Evolutionary conservation across 2,113 vertebrate genomes (phyloP), one percentile per base, ranked within the genome.

Genomic region (Fregetta grallaria): DNA sequence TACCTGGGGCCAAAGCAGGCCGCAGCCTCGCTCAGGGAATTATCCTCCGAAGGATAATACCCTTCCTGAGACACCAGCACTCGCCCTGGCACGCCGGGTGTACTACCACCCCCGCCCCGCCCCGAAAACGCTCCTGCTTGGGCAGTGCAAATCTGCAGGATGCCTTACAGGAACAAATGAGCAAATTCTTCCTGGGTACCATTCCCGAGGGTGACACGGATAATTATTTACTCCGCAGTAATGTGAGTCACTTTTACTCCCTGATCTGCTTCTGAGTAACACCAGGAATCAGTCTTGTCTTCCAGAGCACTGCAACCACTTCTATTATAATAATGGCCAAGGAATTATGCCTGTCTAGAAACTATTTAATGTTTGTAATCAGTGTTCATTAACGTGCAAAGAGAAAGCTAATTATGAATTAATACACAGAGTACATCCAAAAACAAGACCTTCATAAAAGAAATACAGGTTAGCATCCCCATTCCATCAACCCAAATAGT

Each of bases 71-170:
- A 18, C 25, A 27, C 19, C 34, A 27, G 13, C 8, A 55, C 30
- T 86, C 2, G 0, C 15, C 34, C 20, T 61, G 59, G 53, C 44
- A 47, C 1, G 2, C 5, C 0, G 5, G 32, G 18, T 7, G 19
- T 40, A 3, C 44, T 21, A 5, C 36, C 49, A 65, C 10, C 17
- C 40, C 50, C 36, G 40, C 2, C 34, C 38, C 3, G 2, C 13
- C 42, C 52, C 27, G 1, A 59, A 63, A 86, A 14, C 11, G 29
- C 20, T 62, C 9, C 20, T 44, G 45, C 50, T 38, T 34, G 56
- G 58, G 30, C 75, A 34, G 22, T 22, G 14, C n/a, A 32, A 75
- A 75, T 10, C 58, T 32, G 19, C 10, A 34, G 67, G 4, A 4
- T 11, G 15, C 38, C 36, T 36, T 36, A 19, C 0, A 65, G 71